A percentile compares a stretch with the other conserved stretches of the same genome.
phyloP scores from a whole-genome alignment of 2,888 invertebrate genomes.

The Netelia melanura region DNA sequence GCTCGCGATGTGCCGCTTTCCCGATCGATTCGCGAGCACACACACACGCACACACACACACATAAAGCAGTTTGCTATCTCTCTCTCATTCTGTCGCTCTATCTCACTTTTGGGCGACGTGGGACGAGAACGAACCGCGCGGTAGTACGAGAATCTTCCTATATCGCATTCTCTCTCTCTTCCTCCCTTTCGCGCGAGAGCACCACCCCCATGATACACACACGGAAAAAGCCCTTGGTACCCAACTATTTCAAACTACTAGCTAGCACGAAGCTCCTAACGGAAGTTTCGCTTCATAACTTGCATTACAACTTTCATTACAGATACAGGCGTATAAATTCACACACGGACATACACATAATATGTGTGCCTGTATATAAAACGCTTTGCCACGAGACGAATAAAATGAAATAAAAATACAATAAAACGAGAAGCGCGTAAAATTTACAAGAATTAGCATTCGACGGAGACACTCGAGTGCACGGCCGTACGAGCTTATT shows the following conservation, averaged over 20 bases:
- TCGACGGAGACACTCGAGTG: not conserved
- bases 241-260: constrained; percentile 62
- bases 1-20: constrained; percentile 57
- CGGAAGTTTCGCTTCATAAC: constrained; percentile 56
- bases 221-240: not conserved
- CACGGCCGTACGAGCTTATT: not conserved
- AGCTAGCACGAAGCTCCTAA: constrained; percentile 46
- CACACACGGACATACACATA: constrained; percentile 5
- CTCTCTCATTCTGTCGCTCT: constrained; percentile 37
- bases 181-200: not conserved
- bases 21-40: constrained; percentile 65
- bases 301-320: constrained; percentile 25
- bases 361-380: not conserved
- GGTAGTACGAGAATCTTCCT: constrained; percentile 56
- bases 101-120: constrained; percentile 12
- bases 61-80: not conserved
- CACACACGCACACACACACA: not conserved
- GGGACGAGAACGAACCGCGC: constrained; percentile 27
- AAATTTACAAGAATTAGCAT: constrained; percentile 12
- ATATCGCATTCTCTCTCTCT: constrained; percentile 49
- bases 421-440: not conserved
- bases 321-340: not conserved
- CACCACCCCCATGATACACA: constrained; percentile 4
- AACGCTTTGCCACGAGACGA: not conserved
- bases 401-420: constrained; percentile 1